Base-by-base conservation (phyloP, 35 echinoderm and acorn worm species). In the Ptychodera flava region DNA sequence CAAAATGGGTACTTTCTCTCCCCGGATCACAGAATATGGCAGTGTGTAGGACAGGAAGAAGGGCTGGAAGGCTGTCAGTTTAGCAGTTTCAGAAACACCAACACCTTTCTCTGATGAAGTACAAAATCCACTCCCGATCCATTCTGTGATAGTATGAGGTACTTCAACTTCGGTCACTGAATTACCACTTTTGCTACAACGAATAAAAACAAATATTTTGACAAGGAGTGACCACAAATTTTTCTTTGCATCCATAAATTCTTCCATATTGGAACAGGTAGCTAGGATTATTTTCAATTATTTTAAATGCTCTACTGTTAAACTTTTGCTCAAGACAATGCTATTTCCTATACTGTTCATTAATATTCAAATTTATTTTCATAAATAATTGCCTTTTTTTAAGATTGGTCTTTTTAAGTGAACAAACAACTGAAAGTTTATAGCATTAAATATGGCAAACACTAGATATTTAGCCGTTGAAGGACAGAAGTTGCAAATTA, bases 101-200 rank as follows among this genome's bases (percentile, higher is more conserved):
- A 97, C 34, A 29, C 95, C 95, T 76, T 89, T 31, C 33, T 85
- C 33, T 12, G 92, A 2, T 10, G 95, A 97, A 0, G 90, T 91
- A 64, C 95, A 97, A 76, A 97, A 97, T 1, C 92, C 95, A 85
- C 84, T 97, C 29, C 89, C 87, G 15, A 94, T 85, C 95, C 95
- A 97, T 30, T 97, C 95, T 2, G 95, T 97, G 28, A 97, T 94
- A 80, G 95, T 91, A 88, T 97, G 90, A 31, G 95, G 95, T 1
- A 97, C 93, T 30, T 90, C 91, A 79, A 97, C 78, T 33, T 82
- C 77, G 1, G 94, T 83, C 16, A 36, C 36, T 15, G 85, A 78
- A 38, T 94, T 38, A 34, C 92, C 88, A 79, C 22, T 30, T 29
- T 76, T 81, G 30, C 93, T 94, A 30, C 45, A 34, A 37, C 14